These are phyloP conservation scores for Aurelia aurita complex sp. Pacific DNA, from an alignment of 30 jellyfish, hydroid and myxozoan species.

Conservation along the genomic window DNA sequence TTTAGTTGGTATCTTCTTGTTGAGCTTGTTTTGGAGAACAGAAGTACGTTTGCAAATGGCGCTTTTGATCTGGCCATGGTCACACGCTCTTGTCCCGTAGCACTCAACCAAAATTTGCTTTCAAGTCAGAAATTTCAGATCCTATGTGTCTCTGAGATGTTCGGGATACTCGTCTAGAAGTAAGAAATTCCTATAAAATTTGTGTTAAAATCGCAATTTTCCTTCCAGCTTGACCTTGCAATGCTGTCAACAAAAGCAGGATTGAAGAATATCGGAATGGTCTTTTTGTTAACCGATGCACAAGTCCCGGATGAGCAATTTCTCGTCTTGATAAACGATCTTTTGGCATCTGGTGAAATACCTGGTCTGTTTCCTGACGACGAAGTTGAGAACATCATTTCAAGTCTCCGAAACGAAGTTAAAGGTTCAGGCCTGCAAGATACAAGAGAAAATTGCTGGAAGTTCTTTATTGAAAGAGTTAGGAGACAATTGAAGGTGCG, in stretches of 20 bases:
- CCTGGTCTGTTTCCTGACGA: constrained; percentile 98
- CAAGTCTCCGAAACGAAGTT: constrained; percentile 92
- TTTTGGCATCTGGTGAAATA: constrained; percentile 97
- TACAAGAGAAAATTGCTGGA: constrained; percentile 98
- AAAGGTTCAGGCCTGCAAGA: constrained; percentile 98
- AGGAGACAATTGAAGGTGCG: constrained; percentile 93
- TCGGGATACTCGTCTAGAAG: too few relatives aligned
- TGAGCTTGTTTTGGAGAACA: too few relatives aligned
- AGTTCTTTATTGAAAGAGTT: constrained; percentile 89
- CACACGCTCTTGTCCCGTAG: too few relatives aligned
- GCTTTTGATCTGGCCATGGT: too few relatives aligned
- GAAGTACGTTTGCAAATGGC: too few relatives aligned
- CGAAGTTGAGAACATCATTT: constrained; percentile 90
- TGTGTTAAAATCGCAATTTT: not conserved
- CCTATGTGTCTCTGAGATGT: too few relatives aligned
- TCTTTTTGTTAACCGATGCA: constrained; percentile 93
- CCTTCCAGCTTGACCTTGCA: constrained; percentile 86
- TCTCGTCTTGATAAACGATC: constrained; percentile 91
- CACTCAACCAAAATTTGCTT: too few relatives aligned
- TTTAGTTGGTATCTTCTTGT: too few relatives aligned
- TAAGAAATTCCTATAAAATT: too few relatives aligned
- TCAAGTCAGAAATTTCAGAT: too few relatives aligned
- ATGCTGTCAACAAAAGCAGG: constrained; percentile 98
- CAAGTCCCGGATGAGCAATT: constrained; percentile 96
- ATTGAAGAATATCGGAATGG: constrained; percentile 94